Evolutionary conservation across 2,797 vertebrate species (phyloP), one percentile per base, ranked within the genome.

Genomic region (Eidolon dupreanum): DNA sequence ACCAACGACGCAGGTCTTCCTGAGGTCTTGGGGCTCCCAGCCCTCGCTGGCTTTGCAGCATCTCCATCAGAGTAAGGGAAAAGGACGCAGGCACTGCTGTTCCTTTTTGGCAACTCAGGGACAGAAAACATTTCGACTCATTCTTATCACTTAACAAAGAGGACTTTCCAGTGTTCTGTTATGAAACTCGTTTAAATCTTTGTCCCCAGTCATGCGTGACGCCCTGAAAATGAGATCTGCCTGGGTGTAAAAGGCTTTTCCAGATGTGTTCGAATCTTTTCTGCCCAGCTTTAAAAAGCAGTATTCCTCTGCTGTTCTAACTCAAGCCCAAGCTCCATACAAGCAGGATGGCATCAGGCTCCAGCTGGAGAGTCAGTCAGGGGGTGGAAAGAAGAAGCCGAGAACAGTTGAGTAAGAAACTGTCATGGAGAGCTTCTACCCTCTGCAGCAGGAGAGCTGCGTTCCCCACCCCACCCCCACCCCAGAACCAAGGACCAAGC

Each of bases 161-260:
- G 59, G 46, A 66, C 7, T 3, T 22, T 41, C 70, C 41, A 2
- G 2, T 1, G 12, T 33, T 51, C 55, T 73, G 31, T 46, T 66
- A 36, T 16, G 26, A 88, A 92, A 93, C 31, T 28, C 90, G 53
- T 24, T 70, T n/a, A 65, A 78, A 92, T 55, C 51, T 87, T 55
- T n/a, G 36, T 19, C 24, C 22, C 68, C 20, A 12, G 0, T 2
- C 1, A 5, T 43, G 63, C 0, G 1, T 38, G 85, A 88, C 51
- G 66, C 83, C 16, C 13, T 85, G 38, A 36, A 49, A 70, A 77
- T 20, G 49, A 20, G 38, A 22, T 65, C 89, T 31, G 24, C 33
- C 41, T 74, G 70, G 70, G 71, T 51, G 63, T 66, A 79, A 28
- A 89, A 49, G 53, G 9, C 71, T 68, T 88, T 92, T 92, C 79